Evolutionary conservation across 1,140 invertebrate genomes (phyloP), one percentile per base, ranked within the genome.

Genomic region (Proctacanthus coquilletti): DNA sequence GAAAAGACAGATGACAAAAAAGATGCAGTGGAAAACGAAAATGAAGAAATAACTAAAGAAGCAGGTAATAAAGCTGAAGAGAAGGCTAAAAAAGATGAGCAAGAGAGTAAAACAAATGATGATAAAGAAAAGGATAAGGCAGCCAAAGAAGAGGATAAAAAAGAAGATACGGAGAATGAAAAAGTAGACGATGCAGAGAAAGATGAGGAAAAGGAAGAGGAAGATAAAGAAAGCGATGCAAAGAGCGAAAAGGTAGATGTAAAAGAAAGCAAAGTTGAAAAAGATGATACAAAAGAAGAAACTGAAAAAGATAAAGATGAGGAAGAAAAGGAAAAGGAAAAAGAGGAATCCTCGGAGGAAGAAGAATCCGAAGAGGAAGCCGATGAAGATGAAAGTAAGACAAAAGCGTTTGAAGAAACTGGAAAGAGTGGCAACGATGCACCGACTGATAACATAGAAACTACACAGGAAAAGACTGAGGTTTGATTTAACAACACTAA

Each of bases 261-360:
- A 4, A 18, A 17, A n/a, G 33, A 35, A 21, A 31, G 38, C 17
- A 30, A 36, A n/a, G 33, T n/a, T n/a, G n/a, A n/a, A 37, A 45
- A 51, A 33, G 44, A 47, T 15, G 43, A 51, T 32, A 5, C 32
- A 5, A 42, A 46, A 21, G 45, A 30, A n/a, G 39, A 43, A 5
- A 44, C 19, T 21, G 34, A 49, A 13, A 35, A 45, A 5, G 35
- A 38, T 13, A 21, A 29, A 11, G 40, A 20, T 21, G 33, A 37
- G 17, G 41, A 43, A 29, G 44, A 29, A 36, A 41, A 29, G 2
- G 18, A 38, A 15, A 29, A 44, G 18, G 43, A 39, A 40, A 47
- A 43, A 40, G 35, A 29, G 29, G 21, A 34, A n/a, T 3, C 46
- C 19, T 27, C 45, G n/a, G 44, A 47, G 31, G 40, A 44, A 27